Evolutionary conservation across 2,888 invertebrate species (phyloP).

Genomic region (Megamerina dolium): DNA sequence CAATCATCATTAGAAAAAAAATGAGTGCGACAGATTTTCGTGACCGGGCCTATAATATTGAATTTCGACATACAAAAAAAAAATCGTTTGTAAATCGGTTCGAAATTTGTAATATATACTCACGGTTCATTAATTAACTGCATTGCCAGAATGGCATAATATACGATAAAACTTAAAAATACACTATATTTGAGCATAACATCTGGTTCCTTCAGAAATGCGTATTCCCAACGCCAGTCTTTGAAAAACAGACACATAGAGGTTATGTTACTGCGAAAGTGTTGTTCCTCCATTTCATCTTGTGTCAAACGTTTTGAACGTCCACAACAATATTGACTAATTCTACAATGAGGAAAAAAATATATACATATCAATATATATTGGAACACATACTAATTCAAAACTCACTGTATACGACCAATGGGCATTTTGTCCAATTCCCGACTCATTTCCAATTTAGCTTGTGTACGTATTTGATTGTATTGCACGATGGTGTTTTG

Average conservation of each 20-base stretch:
- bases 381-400: not conserved
- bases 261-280: constrained; percentile 46
- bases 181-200: constrained; percentile 80
- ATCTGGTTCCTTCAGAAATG: constrained; percentile 70
- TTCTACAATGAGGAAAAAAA: constrained; percentile 3
- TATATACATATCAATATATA: no score
- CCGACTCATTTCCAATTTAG: constrained; percentile 68
- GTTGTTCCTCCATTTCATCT: constrained; percentile 46
- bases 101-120: constrained; percentile 21
- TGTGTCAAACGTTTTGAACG: constrained; percentile 40
- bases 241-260: constrained; percentile 60
- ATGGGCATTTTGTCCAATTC: constrained; percentile 81
- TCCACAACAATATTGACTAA: constrained; percentile 31
- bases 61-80: not conserved
- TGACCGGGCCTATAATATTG: not conserved
- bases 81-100: not conserved
- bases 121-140: constrained; percentile 55
- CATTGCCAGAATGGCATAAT: constrained; percentile 56
- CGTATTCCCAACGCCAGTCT: constrained; percentile 61
- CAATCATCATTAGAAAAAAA: no score
- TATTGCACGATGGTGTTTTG: constrained; percentile 48
- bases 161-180: constrained; percentile 56
- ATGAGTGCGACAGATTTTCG: no score
- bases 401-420: constrained; percentile 65
- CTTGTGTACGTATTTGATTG: constrained; percentile 47